Evolutionary conservation across 2,797 vertebrate genomes (phyloP), one percentile per base, ranked within the genome.

Genomic region (Triplophysa yarkandensis): DNA sequence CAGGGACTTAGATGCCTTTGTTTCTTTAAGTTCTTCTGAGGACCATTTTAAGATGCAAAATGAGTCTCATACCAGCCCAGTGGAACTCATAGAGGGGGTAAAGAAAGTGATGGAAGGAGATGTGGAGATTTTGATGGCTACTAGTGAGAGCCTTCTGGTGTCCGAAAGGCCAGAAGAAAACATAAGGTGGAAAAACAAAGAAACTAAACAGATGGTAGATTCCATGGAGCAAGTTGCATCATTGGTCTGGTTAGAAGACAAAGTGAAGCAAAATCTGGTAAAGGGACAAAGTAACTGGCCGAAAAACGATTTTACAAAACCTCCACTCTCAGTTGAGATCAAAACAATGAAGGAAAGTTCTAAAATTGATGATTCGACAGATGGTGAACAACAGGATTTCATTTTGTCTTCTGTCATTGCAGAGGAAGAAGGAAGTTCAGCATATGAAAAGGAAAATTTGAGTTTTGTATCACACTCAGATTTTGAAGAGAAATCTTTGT

Each of bases 111-210:
- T 6, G 1, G 46, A 64, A 1, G 61, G 21, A 6, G 63, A 74
- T 34, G 63, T 67, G 41, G 72, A 74, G 17, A 67, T 74, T 60
- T 11, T 74, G 30, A 67, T 66, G 21, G 50, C 63, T 19, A 19
- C 55, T 0, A 41, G 60, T 55, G 19, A 66, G 28, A 74, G 21
- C 6, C 10, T 27, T 57, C 39, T 28, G 7, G 41, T 6, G 16
- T 46, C 28, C 25, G 28, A 66, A 60, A 19, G 16, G 13, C 27
- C 52, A 16, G 7, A 36, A n/a, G 17, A 57, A 23, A 19, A 27
- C 2, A 4, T 19, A 39, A 34, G n/a, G 11, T 61, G 36, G 2
- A 61, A 39, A 39, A n/a, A 1, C 32, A 61, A 62, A 62, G 21
- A 25, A 10, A 41, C 4, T 21, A 39, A 9, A 1, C 19, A 67